phyloP scores from a whole-genome alignment of 1,140 invertebrate species.

The Drosophila kikkawai region DNA sequence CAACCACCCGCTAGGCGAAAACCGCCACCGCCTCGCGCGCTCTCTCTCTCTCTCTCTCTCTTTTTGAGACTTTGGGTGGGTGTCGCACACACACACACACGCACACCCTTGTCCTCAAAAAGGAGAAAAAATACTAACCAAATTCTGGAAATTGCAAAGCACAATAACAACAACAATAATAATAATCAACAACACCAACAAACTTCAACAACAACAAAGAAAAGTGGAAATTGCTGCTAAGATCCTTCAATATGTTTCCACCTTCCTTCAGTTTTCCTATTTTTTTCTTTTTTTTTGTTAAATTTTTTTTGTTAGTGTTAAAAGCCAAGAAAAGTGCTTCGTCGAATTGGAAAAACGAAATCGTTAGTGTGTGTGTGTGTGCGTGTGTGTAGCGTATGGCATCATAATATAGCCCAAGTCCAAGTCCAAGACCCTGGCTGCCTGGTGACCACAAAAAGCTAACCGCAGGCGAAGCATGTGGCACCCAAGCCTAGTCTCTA shows the following conservation, averaged over 20 bases:
- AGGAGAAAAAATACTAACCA: slow-evolving; percentile 24
- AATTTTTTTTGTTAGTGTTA: slow-evolving; percentile 6
- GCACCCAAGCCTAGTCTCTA: background rate
- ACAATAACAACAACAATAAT: slow-evolving; percentile 7
- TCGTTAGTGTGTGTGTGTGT: background rate
- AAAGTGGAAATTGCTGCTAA: background rate
- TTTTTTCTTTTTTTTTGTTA: background rate
- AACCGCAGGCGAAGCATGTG: slow-evolving; percentile 16
- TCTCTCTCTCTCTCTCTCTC: slow-evolving; percentile 10
- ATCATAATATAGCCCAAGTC: slow-evolving; percentile 18
- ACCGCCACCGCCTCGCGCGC: slow-evolving; percentile 29
- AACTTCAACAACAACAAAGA: background rate
- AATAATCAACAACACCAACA: slow-evolving; percentile 19
- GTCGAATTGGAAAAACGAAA: slow-evolving; percentile 6
- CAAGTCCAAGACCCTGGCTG: background rate
- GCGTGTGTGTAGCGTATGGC: slow-evolving; percentile 21
- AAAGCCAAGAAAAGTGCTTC: slow-evolving; percentile 2
- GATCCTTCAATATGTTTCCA: slow-evolving; percentile 12
- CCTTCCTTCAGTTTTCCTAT: background rate
- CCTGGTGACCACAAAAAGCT: slow-evolving; percentile 17
- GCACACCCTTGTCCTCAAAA: slow-evolving; percentile 40
- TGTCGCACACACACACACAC: slow-evolving; percentile 31
- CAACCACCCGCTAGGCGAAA: slow-evolving; percentile 18
- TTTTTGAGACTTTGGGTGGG: slow-evolving; percentile 27
- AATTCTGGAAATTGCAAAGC: slow-evolving; percentile 36